Conservation (phyloP, 2,797 vertebrate genomes). For the Muscicapa comitata region DNA sequence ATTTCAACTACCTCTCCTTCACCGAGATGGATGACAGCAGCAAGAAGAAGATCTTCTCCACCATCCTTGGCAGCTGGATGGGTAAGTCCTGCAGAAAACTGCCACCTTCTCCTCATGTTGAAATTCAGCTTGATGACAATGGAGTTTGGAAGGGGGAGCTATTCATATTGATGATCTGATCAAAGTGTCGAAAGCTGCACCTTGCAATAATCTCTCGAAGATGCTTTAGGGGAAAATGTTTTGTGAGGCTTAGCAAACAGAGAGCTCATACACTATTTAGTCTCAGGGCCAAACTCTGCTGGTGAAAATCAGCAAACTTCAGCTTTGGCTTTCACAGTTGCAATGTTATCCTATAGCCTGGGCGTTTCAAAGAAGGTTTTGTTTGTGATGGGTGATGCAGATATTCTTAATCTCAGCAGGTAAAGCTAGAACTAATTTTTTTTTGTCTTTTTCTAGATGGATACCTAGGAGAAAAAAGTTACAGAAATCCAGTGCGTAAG, state of each 20-base stretch:
- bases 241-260: background rate
- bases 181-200: background rate
- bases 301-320: background rate
- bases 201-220: background rate
- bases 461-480: constrained; percentile 77
- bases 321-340: background rate
- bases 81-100: constrained; percentile 72
- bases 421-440: background rate
- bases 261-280: background rate
- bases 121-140: background rate
- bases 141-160: background rate
- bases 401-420: background rate
- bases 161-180: background rate
- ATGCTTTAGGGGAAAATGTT: background rate
- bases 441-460: constrained; percentile 64
- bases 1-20: constrained; percentile 90
- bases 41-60: constrained; percentile 89
- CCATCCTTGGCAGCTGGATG: constrained; percentile 88
- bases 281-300: background rate
- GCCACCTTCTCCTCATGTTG: background rate
- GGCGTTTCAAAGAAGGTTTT: background rate
- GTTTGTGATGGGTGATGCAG: background rate
- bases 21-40: constrained; percentile 86
- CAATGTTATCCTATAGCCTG: background rate
- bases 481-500: constrained; percentile 79